Evolutionary conservation across 1,140 invertebrate species (phyloP).

Genomic region (Glossosoma conforme): DNA sequence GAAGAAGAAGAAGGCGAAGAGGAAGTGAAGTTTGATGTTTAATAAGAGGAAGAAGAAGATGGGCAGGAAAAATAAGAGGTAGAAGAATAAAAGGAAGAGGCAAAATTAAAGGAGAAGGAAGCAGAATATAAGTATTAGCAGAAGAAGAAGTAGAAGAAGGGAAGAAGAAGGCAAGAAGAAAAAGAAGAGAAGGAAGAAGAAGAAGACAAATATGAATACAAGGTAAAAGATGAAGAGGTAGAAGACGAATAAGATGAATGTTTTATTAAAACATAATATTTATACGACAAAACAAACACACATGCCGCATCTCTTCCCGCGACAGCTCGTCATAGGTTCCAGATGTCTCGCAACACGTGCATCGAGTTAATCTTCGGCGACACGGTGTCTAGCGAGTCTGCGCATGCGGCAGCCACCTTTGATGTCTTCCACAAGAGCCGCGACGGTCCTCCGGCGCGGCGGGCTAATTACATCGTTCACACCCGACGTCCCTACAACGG

Average conservation of each 20-base stretch:
- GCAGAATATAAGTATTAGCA: conserved; percentile 31
- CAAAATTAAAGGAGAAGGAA: conserved; percentile 32
- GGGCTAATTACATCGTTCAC: no score
- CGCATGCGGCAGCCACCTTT: no score
- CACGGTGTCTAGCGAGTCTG: no score
- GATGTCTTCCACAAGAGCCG: no score
- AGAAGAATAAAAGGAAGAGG: conserved; percentile 30
- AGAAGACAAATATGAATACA: neutral
- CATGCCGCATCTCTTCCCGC: no score
- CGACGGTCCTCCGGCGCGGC: no score
- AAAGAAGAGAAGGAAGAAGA: conserved; percentile 8
- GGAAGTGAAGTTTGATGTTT: neutral
- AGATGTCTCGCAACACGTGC: no score
- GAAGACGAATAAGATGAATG: conserved; percentile 24
- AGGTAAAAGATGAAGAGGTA: neutral
- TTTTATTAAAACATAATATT: no score
- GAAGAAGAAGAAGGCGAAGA: neutral
- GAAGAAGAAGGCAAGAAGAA: conserved; percentile 26
- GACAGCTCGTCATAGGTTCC: no score
- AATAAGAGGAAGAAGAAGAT: conserved; percentile 1
- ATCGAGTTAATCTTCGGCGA: no score
- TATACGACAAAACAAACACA: no score
- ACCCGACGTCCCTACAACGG: no score
- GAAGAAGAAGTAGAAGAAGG: conserved; percentile 34
- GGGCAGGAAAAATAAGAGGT: neutral